Evolutionary conservation across 2,113 vertebrate genomes (phyloP).

Genomic region (Athene cunicularia): DNA sequence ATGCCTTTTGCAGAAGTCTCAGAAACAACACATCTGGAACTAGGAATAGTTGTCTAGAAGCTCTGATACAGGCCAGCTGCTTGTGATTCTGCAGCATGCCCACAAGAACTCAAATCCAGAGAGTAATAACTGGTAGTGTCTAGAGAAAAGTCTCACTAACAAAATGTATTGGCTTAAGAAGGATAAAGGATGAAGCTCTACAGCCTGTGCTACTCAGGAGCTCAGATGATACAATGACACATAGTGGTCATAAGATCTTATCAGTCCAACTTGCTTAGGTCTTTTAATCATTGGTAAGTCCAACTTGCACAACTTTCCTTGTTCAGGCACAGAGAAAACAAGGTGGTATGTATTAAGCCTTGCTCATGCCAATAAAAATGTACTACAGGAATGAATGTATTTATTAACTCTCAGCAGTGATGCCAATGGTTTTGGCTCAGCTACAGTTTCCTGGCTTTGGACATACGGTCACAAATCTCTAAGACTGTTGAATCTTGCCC

Average conservation of each 20-base stretch:
- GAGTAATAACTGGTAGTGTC: not conserved
- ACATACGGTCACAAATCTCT: slow-evolving; percentile 15
- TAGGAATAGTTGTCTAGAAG: not conserved
- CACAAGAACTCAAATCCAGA: not conserved
- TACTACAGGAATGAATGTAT: slow-evolving; percentile 42
- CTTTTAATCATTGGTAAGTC: not conserved
- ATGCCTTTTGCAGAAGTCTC: not conserved
- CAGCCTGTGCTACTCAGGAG: not conserved
- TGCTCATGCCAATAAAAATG: slow-evolving; percentile 33
- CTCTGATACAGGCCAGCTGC: not conserved
- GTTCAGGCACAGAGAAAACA: slow-evolving; percentile 18
- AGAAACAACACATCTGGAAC: not conserved
- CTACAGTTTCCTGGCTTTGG: slow-evolving; percentile 8
- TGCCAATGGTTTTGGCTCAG: slow-evolving; percentile 43
- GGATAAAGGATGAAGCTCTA: not conserved
- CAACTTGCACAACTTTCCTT: slow-evolving; percentile 13
- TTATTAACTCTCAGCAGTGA: slow-evolving; percentile 40
- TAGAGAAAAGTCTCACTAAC: not conserved
- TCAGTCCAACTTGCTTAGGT: not conserved
- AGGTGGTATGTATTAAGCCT: slow-evolving; percentile 25
- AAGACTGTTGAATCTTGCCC: not conserved
- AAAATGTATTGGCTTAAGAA: not conserved
- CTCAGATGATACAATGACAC: not conserved
- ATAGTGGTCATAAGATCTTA: not conserved
- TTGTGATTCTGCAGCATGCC: not conserved